phyloP scores from a whole-genome alignment of 1,140 invertebrate genomes.

The Papilio helenus region DNA sequence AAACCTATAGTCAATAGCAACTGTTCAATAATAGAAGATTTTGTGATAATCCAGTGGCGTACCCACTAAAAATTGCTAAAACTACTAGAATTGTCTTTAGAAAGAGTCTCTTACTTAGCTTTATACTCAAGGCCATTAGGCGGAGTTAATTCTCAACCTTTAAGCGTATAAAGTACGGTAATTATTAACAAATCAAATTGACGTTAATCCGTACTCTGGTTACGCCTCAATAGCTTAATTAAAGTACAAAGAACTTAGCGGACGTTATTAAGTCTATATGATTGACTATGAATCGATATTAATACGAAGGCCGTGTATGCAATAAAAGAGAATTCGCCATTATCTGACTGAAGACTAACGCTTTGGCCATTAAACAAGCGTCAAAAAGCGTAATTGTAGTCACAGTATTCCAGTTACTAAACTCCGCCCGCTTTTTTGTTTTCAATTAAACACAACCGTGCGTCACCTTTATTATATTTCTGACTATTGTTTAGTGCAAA shows the following conservation, averaged over 20 bases:
- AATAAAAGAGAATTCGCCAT: slow-evolving; percentile 12
- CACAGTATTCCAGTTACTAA: no score
- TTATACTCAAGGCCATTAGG: neutral
- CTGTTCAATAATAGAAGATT: no score
- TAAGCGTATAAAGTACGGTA: slow-evolving; percentile 14
- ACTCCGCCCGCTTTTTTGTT: no score
- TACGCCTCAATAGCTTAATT: slow-evolving; percentile 36
- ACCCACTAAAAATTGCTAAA: no score
- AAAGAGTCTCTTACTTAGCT: neutral
- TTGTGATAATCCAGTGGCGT: neutral
- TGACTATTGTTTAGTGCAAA: no score
- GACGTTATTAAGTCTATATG: slow-evolving; percentile 19
- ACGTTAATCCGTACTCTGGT: slow-evolving; percentile 18
- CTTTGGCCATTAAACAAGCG: neutral
- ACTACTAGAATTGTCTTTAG: neutral
- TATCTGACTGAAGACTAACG: neutral
- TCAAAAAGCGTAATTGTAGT: no score
- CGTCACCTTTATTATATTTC: no score
- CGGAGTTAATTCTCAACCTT: neutral
- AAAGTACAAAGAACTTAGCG: slow-evolving; percentile 29
- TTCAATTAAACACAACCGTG: no score
- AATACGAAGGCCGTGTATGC: slow-evolving; percentile 27
- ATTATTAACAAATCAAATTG: slow-evolving; percentile 22
- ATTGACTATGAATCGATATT: slow-evolving; percentile 25
- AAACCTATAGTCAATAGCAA: no score